phyloP scores from a whole-genome alignment of 1,140 invertebrate species.

The Temnothorax nylanderi region DNA sequence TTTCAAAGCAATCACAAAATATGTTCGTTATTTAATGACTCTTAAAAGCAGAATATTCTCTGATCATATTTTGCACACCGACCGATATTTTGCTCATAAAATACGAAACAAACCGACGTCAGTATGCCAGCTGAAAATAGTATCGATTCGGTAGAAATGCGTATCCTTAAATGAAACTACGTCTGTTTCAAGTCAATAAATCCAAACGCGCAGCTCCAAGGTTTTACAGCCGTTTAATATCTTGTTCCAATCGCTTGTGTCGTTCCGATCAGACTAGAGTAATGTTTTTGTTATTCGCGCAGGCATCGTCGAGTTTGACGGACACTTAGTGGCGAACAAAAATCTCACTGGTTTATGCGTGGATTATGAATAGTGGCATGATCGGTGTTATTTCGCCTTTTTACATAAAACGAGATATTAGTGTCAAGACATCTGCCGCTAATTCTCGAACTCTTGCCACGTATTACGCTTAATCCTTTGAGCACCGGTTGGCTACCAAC shows the following conservation, averaged over 20 bases:
- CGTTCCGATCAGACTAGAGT: background rate
- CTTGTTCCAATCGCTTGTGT: background rate
- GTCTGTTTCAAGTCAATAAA: background rate
- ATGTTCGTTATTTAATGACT: background rate
- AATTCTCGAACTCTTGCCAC: conserved; percentile 37
- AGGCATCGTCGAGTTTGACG: background rate
- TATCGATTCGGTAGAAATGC: background rate
- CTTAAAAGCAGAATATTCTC: background rate
- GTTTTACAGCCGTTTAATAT: background rate
- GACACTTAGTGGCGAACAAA: background rate
- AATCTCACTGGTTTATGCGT: conserved; percentile 5
- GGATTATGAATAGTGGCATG: conserved; percentile 14
- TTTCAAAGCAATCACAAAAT: background rate
- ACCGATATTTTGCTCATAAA: conserved; percentile 12
- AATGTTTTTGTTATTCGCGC: conserved; percentile 1
- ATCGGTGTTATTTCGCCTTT: conserved; percentile 11
- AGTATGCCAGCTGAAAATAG: background rate
- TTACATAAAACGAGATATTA: conserved; percentile 39
- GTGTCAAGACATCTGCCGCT: conserved; percentile 37
- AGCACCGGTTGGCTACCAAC: conserved; percentile 4
- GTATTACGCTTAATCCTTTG: conserved; percentile 63
- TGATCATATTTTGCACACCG: background rate
- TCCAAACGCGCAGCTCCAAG: background rate
- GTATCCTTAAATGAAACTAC: background rate
- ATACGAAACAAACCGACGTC: background rate